Percentiles rank a stretch among this genome's conserved stretches.
Evolutionary conservation across 64 coral and sea anemone genomes (phyloP).

Genomic region (Trachythela sp.): DNA sequence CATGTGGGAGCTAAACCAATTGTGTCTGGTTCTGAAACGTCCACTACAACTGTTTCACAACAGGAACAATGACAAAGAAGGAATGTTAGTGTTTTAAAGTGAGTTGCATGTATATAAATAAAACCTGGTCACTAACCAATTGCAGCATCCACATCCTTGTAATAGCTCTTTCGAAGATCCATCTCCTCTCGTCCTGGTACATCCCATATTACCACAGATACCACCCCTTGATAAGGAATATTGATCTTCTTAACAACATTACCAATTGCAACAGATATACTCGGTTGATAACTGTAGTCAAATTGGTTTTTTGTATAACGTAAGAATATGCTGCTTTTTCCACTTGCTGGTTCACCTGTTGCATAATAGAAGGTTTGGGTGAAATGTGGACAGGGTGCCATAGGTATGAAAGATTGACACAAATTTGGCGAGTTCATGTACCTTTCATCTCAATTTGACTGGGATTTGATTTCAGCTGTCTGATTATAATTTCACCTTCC

Average conservation of each 20-base stretch:
- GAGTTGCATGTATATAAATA: too few species aligned
- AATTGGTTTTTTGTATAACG: conserved; percentile 97
- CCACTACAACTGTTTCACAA: conserved; percentile 89
- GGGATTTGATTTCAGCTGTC: too few species aligned
- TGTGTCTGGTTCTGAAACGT: conserved; percentile 80
- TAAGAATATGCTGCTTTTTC: conserved; percentile 90
- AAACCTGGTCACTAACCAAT: conserved; percentile 82
- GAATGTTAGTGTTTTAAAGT: too few species aligned
- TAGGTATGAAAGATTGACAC: too few species aligned
- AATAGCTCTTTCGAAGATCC: conserved; percentile 93
- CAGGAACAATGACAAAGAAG: not conserved
- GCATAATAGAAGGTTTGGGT: not conserved
- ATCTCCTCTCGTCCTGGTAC: conserved; percentile 95
- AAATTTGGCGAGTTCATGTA: too few species aligned
- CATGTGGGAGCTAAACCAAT: conserved; percentile 91
- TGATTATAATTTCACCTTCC: too few species aligned
- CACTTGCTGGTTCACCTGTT: conserved; percentile 85
- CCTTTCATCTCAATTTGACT: too few species aligned
- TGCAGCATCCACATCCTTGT: conserved; percentile 99
- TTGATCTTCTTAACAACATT: conserved; percentile 95
- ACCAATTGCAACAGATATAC: conserved; percentile 84
- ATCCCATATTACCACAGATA: conserved; percentile 91
- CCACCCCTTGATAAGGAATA: conserved; percentile 83
- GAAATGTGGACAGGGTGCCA: too few species aligned
- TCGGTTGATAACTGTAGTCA: conserved; percentile 98